phyloP scores from a whole-genome alignment of 2,113 vertebrate species.

The Erythrocercus mccallii region DNA sequence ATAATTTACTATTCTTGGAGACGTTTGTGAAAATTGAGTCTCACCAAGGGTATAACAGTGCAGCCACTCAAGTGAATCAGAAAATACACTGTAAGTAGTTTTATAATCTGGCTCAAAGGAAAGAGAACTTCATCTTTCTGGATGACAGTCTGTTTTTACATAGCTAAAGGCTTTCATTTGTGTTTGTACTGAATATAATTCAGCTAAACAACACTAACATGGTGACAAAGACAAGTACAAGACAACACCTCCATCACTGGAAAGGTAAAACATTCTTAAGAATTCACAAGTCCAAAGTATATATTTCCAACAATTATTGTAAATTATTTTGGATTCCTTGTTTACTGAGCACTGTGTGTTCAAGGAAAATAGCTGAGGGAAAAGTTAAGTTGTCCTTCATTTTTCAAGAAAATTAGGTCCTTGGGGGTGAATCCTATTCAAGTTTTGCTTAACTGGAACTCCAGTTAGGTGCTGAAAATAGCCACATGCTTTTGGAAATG shows the following conservation, averaged over 20 bases:
- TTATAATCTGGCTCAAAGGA: not conserved
- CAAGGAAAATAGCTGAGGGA: not conserved
- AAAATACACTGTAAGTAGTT: not conserved
- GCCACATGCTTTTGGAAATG: not conserved
- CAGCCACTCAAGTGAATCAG: not conserved
- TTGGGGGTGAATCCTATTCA: not conserved
- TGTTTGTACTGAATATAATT: not conserved
- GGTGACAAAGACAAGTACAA: not conserved
- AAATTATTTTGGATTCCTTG: not conserved
- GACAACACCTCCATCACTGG: not conserved
- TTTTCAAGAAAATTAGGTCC: not conserved
- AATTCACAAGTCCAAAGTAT: not conserved
- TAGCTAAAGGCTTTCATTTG: not conserved
- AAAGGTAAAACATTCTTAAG: not conserved
- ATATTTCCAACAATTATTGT: not conserved
- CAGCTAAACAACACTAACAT: not conserved
- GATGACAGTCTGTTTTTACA: not conserved
- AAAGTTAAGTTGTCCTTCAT: not conserved
- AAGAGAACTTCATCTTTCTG: not conserved
- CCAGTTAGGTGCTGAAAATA: not conserved
- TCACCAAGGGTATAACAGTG: not conserved
- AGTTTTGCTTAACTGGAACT: not conserved
- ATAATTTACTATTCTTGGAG: conserved; percentile 49
- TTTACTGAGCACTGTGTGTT: not conserved
- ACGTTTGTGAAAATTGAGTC: conserved; percentile 29